These are phyloP conservation scores for Pterocles orientalis DNA, from an alignment of 2,113 vertebrate species.

Conservation along the genomic window DNA sequence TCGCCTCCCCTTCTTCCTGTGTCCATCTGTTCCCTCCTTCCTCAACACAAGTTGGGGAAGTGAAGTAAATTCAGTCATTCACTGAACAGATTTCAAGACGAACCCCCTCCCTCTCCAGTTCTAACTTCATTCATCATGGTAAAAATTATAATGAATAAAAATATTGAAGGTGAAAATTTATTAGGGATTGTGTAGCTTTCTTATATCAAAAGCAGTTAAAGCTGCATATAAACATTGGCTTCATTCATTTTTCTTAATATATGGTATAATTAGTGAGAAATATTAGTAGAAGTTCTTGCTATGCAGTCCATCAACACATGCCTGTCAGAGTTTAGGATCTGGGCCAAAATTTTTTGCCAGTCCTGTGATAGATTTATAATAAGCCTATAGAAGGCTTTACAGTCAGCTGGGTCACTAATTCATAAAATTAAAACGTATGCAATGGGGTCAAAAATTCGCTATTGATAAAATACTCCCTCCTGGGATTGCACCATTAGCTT, in stretches of 20 bases:
- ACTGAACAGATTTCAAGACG: slow-evolving; percentile 68
- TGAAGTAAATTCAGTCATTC: slow-evolving; percentile 67
- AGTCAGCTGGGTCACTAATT: slow-evolving; percentile 51
- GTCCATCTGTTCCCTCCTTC: slow-evolving; percentile 70
- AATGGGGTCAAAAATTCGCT: slow-evolving; percentile 59
- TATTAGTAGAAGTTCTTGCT: slow-evolving; percentile 66
- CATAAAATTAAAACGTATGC: slow-evolving; percentile 11
- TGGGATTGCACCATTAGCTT: slow-evolving; percentile 22
- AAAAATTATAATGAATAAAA: slow-evolving; percentile 68
- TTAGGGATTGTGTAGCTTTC: slow-evolving; percentile 57
- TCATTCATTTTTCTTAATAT: slow-evolving; percentile 66
- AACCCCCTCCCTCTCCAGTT: slow-evolving; percentile 49
- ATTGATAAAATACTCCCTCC: slow-evolving; percentile 30
- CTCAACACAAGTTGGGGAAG: slow-evolving; percentile 41
- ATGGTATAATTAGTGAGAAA: slow-evolving; percentile 61
- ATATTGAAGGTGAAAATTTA: slow-evolving; percentile 69
- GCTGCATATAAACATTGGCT: slow-evolving; percentile 58
- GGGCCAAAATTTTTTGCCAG: slow-evolving; percentile 66
- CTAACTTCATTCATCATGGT: slow-evolving; percentile 67
- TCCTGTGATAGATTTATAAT: slow-evolving; percentile 65
- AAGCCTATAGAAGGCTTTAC: slow-evolving; percentile 50
- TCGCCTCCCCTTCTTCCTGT: slow-evolving; percentile 69
- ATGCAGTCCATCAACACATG: slow-evolving; percentile 64
- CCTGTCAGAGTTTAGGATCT: slow-evolving; percentile 64
- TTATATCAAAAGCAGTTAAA: slow-evolving; percentile 63